Evolutionary conservation across 2,797 vertebrate genomes (phyloP).

Genomic region (Gallinago solitaria): DNA sequence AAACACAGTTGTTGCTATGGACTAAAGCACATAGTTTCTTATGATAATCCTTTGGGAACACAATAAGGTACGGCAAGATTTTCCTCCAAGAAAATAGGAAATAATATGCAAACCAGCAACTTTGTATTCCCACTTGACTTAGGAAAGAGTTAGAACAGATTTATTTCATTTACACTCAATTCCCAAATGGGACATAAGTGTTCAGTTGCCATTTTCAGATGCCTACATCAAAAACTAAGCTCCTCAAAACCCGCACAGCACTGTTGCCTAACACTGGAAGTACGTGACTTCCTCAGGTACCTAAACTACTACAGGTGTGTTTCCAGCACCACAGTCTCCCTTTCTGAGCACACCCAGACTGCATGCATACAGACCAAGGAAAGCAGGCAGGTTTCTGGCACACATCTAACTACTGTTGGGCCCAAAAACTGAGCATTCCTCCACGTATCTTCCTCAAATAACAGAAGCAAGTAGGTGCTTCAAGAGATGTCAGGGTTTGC

Average conservation of each 20-base stretch:
- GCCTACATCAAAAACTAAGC: neutral
- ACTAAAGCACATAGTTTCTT: neutral
- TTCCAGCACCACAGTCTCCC: neutral
- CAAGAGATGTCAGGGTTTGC: fast-evolving
- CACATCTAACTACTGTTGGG: too few species aligned
- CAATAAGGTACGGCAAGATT: neutral
- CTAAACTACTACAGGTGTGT: neutral
- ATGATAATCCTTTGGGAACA: neutral
- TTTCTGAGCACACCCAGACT: neutral
- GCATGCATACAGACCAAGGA: fast-evolving
- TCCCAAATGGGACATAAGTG: neutral
- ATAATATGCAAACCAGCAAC: neutral
- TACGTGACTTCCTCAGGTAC: neutral
- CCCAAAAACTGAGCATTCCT: neutral
- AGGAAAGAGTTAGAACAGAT: neutral
- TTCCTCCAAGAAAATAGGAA: neutral
- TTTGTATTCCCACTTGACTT: neutral
- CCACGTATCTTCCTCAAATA: neutral
- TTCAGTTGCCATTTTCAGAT: neutral
- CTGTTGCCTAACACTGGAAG: neutral
- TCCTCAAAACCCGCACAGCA: neutral
- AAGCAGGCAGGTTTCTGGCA: neutral
- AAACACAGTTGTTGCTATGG: neutral
- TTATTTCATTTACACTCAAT: neutral
- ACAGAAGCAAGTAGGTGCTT: fast-evolving